Evolutionary conservation across 2,888 invertebrate species (phyloP).

Genomic region (Sarcophaga caerulescens): DNA sequence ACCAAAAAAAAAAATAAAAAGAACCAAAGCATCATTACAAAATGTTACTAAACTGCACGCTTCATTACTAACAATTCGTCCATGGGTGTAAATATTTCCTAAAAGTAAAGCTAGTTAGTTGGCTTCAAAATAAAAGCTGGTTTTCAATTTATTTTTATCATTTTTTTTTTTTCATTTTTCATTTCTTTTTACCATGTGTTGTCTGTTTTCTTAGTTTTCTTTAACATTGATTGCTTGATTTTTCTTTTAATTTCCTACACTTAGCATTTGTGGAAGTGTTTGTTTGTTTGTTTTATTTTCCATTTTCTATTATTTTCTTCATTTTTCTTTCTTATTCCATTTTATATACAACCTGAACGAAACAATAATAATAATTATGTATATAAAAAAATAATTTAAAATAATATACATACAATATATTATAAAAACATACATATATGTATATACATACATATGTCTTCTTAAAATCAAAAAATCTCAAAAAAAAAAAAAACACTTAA

Average conservation of each 20-base stretch:
- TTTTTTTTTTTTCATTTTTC: not conserved
- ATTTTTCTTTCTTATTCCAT: conserved; percentile 14
- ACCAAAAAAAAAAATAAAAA: not conserved
- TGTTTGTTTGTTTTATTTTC: conserved; percentile 37
- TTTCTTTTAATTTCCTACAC: conserved; percentile 35
- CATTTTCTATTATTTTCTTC: not conserved
- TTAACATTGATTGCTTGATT: not conserved
- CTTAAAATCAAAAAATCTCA: not conserved
- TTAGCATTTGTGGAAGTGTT: conserved; percentile 65
- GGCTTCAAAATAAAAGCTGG: conserved; percentile 1
- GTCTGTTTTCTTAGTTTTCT: no score
- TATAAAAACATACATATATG: conserved; percentile 12
- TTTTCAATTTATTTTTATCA: conserved; percentile 24
- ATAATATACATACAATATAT: conserved; percentile 26
- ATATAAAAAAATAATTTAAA: conserved; percentile 19
- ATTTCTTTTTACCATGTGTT: conserved; percentile 34
- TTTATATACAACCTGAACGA: conserved; percentile 16
- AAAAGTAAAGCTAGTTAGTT: not conserved
- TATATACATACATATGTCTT: not conserved
- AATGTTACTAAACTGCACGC: conserved; percentile 21
- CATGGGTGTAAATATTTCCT: conserved; percentile 42
- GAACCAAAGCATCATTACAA: not conserved
- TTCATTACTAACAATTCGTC: conserved; percentile 47
- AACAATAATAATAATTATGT: not conserved
- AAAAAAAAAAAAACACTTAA: conserved; percentile 29